Evolutionary conservation across 2,113 vertebrate species (phyloP), one percentile per base, ranked within the genome.

Genomic region (Cyphomyrus plagiostoma): DNA sequence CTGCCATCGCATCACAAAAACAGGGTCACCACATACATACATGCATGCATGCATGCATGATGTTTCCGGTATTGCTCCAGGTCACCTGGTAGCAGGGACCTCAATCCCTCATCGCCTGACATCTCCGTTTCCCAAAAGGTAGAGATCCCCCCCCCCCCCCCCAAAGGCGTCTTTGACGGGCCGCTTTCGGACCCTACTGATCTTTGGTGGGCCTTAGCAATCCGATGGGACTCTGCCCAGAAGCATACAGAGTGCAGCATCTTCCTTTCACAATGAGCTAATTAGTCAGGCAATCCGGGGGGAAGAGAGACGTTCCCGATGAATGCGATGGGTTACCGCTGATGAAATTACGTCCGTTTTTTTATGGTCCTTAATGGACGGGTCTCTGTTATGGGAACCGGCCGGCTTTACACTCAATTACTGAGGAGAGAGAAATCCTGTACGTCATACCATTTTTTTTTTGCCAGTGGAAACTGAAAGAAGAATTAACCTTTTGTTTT

Each of bases 341-440:
- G 82, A 84, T 48, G 21, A 45, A 84, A 84, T 84, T 84, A 83
- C 45, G 19, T 48, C 10, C 13, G 21, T 2, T 84, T 8, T 84
- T 83, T 84, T 84, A 84, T 84, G 39, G 82, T 21, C 82, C 45
- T 84, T 84, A 84, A 84, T 84, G 82, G 82, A 48, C 17, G 7
- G 2, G 2, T 86, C 13, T n/a, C 11, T 2, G 9, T 52, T 86
- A 52, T 52, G 84, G 84, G 26, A 53, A 46, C 84, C 84, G n/a
- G 46, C 84, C 84, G n/a, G 46, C 26, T 21, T 52, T 52, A 26
- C 23, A 86, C 84, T 86, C 26, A 3, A 48, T 85, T 85, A 11
- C 48, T 26, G 45, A 52, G 84, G 46, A 11, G n/a, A 19, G 15
- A 53, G 5, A 19, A 30, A 52, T 86, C n/a, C 48, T 15, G 26